Base-by-base conservation (phyloP, 2,113 vertebrate species). In the Dasypus novemcinctus region DNA sequence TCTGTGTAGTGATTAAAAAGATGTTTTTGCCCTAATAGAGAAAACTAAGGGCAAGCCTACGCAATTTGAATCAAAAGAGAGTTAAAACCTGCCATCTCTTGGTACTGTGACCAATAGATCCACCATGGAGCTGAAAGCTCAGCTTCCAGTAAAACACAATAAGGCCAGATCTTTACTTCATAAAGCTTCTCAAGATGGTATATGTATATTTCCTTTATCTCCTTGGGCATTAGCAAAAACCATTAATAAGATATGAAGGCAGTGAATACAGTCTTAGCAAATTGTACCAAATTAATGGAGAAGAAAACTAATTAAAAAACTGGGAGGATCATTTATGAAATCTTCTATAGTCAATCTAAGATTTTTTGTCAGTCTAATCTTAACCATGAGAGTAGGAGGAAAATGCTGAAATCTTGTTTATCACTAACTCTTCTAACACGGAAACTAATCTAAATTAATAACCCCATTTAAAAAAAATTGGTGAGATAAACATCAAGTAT, bases 381-480 rank as follows among this genome's bases (percentile, higher is more conserved):
- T 81, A 82, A 74, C 23, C 15, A 15, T 41, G 79, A 96, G 23
- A 49, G 52, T 71, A 87, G 90, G 90, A 91, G 23, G 68, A 87
- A 95, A 96, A 93, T 69, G 41, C 57, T 78, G 68, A 81, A 92
- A 82, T 85, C 3, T 23, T 95, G 41, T 91, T 96, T 93, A 76
- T 93, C 52, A 82, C 61, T 92, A 95, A 76, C 13, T 25, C 41
- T 90, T 36, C 61, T 84, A 78, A 93, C 46, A 27, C 0, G 81
- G 79, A 92, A 80, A 82, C 13, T 64, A 76, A 97, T 94, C 20
- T 69, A 94, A 96, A 90, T 80, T 95, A 85, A 79, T 87, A 93
- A 81, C 96, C 85, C 74, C n/a, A 31, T 54, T 54, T 17, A 54
- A 54, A 54, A 49, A 49, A 87, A 78, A 86, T 89, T 38, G 2